These are phyloP conservation scores for Odontomachus brunneus DNA, from an alignment of 1,140 invertebrate species.

Conservation along the genomic window DNA sequence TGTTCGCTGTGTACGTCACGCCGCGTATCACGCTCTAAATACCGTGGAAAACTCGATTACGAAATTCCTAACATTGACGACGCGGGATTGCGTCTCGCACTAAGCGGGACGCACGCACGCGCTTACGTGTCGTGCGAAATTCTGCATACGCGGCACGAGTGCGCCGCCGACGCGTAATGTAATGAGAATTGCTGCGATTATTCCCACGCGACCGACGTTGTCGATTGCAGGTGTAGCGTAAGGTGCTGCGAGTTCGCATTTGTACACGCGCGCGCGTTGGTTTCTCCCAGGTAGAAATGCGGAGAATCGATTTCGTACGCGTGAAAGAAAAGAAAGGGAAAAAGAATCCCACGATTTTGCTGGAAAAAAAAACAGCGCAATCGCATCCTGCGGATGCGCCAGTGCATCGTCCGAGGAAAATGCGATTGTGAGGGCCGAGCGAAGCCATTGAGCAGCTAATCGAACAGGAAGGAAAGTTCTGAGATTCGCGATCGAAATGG, in stretches of 20 bases:
- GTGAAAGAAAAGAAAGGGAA: too few species aligned
- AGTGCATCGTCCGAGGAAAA: too few species aligned
- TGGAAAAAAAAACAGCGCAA: too few species aligned
- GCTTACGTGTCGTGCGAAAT: constrained; percentile 30
- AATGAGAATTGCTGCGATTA: constrained; percentile 48
- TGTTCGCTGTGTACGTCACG: too few species aligned
- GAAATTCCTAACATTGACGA: constrained; percentile 21
- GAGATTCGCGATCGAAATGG: too few species aligned
- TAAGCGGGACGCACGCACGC: constrained; percentile 14
- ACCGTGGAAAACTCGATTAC: constrained; percentile 29
- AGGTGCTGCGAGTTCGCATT: constrained; percentile 5
- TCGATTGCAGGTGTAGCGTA: not conserved
- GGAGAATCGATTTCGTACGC: not conserved
- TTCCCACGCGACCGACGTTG: not conserved
- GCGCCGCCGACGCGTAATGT: constrained; percentile 24
- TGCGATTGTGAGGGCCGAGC: too few species aligned
- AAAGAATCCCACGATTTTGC: too few species aligned
- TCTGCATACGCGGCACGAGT: not conserved
- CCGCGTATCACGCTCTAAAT: not conserved
- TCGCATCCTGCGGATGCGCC: too few species aligned
- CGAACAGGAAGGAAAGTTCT: too few species aligned
- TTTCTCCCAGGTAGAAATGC: constrained; percentile 19
- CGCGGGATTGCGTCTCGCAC: not conserved
- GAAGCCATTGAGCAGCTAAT: too few species aligned
- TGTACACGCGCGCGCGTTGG: not conserved